Evolutionary conservation across 1,140 invertebrate species (phyloP).

Genomic region (Tachypleus tridentatus): DNA sequence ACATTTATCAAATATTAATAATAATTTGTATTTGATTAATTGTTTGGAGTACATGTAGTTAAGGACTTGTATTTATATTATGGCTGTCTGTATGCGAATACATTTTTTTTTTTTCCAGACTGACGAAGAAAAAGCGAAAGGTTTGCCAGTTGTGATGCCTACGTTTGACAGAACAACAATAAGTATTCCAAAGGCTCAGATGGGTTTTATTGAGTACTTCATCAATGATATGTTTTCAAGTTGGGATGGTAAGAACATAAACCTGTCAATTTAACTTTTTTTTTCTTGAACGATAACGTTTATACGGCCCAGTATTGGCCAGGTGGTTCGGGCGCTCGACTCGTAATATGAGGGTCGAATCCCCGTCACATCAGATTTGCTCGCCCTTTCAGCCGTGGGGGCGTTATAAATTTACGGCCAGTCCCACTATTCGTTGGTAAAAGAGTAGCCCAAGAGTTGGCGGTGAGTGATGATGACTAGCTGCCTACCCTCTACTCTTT

Average conservation of each 20-base stretch:
- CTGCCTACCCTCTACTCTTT: too few species aligned
- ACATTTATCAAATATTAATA: too few species aligned
- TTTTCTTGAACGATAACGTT: neutral
- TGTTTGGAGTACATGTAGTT: too few species aligned
- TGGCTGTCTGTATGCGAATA: too few species aligned
- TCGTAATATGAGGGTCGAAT: neutral
- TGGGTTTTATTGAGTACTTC: constrained; percentile 92
- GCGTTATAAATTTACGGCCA: neutral
- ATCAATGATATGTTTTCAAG: constrained; percentile 94
- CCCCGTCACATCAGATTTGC: neutral
- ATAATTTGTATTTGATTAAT: too few species aligned
- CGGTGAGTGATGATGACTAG: too few species aligned
- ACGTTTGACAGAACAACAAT: constrained; percentile 85
- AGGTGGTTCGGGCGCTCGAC: neutral
- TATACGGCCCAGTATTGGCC: neutral
- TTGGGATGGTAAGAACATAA: constrained; percentile 66
- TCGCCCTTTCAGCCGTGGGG: too few species aligned
- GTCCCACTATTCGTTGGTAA: neutral
- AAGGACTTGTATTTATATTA: too few species aligned
- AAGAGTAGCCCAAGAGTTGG: neutral
- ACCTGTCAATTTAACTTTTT: constrained; percentile 2
- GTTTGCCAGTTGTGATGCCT: constrained; percentile 88
- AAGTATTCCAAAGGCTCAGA: constrained; percentile 91
- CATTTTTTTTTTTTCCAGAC: constrained; percentile 46
- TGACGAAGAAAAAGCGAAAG: constrained; percentile 74